Evolutionary conservation across 2,113 vertebrate genomes (phyloP), one percentile per base, ranked within the genome.

Genomic region (Neotragus moschatus): DNA sequence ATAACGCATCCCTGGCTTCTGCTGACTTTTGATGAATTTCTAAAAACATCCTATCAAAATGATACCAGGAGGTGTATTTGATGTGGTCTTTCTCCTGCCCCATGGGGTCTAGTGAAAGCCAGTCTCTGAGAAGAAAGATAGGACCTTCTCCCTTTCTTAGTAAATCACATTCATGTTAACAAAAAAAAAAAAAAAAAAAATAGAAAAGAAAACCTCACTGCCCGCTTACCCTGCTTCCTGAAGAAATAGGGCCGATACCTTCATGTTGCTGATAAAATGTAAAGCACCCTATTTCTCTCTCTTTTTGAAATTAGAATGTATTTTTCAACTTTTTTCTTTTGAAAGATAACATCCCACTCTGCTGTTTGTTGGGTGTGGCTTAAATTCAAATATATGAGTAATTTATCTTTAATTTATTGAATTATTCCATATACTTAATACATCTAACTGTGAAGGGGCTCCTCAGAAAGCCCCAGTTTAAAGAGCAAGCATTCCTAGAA

Each of bases 151-250:
- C 30, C 28, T 75, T 47, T 26, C 51, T 55, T 19, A 14, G 1
- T 14, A 33, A 15, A 33, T 11, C 7, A 14, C 70, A 11, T 16
- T n/a, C 14, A 19, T 0, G 7, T 36, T 6, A 49, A 26, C 6
- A 10, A 73, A 60, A 30, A 19, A n/a, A 16, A 60, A 5, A 60
- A 61, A 16, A 61, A 16, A 43, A n/a, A 16, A 60, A 5, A 60
- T 30, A 16, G 33, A 16, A 43, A 60, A 5, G 28, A 61, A 16
- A 61, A 33, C 16, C 30, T 10, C 21, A 43, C 5, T 43, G 49
- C 17, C 51, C 7, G 0, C 2, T 12, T n/a, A 0, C 14, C 3
- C 0, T 7, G 53, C 73, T 89, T 77, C 23, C 33, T 3, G 55
- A 49, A 60, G 45, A n/a, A 36, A 63, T 1, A 70, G 21, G 43